These are phyloP conservation scores for Pseudomyrmex cubaensis DNA, from an alignment of 1,140 invertebrate species.

Conservation along the genomic window DNA sequence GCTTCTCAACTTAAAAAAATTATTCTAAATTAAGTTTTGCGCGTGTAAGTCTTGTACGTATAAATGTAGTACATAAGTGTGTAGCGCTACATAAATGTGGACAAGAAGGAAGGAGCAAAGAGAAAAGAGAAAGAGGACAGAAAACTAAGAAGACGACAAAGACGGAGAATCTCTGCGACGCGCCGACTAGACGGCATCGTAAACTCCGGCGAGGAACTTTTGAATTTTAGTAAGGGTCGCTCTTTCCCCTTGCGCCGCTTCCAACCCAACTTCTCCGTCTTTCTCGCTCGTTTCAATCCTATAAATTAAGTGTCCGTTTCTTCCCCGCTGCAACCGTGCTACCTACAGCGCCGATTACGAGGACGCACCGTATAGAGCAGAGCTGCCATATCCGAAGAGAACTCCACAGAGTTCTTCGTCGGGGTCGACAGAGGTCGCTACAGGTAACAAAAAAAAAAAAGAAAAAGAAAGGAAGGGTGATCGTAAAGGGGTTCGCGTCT, in stretches of 20 bases:
- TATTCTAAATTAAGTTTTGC: constrained; percentile 23
- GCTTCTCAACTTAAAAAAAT: background rate
- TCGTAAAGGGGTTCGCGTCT: constrained; percentile 44
- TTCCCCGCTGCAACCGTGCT: constrained; percentile 18
- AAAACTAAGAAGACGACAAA: constrained; percentile 55
- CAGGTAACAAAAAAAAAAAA: constrained; percentile 44
- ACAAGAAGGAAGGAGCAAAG: constrained; percentile 53
- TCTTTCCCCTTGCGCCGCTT: constrained; percentile 21
- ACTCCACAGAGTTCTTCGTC: constrained; percentile 56
- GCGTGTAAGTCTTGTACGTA: background rate
- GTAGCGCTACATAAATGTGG: background rate
- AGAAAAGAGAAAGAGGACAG: constrained; percentile 39
- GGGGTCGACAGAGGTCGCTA: constrained; percentile 70
- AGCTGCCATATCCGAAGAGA: constrained; percentile 63
- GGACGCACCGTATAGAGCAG: constrained; percentile 4
- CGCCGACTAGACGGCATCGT: constrained; percentile 82
- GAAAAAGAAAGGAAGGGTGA: constrained; percentile 21
- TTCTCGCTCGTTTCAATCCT: constrained; percentile 64
- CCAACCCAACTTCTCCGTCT: background rate
- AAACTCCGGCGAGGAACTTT: constrained; percentile 82
- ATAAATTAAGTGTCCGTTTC: constrained; percentile 78
- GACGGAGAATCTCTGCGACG: constrained; percentile 74
- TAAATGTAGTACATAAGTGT: background rate
- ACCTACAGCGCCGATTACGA: constrained; percentile 58
- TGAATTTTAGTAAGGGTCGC: constrained; percentile 81